phyloP scores from a whole-genome alignment of 2,113 vertebrate genomes.

The Elachura formosa region DNA sequence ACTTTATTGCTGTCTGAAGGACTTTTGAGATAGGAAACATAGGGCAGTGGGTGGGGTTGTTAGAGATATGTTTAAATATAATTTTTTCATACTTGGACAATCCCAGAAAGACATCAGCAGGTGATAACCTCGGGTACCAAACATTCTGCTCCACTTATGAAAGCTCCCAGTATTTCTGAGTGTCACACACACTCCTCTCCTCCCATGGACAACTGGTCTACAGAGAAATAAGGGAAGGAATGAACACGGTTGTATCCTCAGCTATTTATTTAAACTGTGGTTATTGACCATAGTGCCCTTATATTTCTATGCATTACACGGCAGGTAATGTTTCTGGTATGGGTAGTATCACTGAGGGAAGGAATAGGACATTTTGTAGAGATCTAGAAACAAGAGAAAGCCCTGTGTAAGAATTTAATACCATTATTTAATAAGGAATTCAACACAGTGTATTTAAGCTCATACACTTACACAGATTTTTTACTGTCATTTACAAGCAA shows the following conservation, averaged over 20 bases:
- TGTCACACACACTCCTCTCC: rapidly evolving
- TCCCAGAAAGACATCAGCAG: background rate
- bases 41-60: background rate
- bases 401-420: background rate
- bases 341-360: background rate
- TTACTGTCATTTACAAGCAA: background rate
- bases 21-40: background rate
- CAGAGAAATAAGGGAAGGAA: background rate
- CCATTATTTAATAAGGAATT: background rate
- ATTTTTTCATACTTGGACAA: background rate
- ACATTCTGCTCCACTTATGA: background rate
- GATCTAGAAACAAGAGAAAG: background rate
- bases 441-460: background rate
- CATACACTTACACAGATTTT: background rate
- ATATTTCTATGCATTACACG: background rate
- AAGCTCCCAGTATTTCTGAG: rapidly evolving
- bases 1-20: background rate
- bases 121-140: background rate
- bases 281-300: background rate
- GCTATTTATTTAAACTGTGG: background rate
- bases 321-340: background rate
- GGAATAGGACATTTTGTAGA: background rate
- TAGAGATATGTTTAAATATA: background rate
- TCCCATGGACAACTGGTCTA: background rate
- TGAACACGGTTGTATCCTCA: background rate